phyloP scores from a whole-genome alignment of 2,797 vertebrate species.

The Tokudaia tokunoshimensis region DNA sequence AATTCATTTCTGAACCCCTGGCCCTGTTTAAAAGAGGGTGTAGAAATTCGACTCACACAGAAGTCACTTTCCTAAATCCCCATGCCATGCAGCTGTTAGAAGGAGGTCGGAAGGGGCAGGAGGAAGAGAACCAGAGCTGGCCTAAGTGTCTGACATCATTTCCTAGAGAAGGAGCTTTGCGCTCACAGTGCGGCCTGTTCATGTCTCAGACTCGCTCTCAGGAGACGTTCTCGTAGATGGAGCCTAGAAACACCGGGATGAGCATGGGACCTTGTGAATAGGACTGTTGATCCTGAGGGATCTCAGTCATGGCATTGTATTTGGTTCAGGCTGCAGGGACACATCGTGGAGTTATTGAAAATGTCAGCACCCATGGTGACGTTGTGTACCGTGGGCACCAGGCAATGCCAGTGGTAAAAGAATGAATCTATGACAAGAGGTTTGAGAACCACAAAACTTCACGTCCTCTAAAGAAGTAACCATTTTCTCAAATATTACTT shows the following conservation, averaged over 20 bases:
- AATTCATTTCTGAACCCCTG: background rate
- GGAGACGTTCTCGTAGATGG: background rate
- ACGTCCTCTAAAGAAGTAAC: background rate
- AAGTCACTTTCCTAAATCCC: constrained; percentile 31
- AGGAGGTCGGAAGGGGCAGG: background rate
- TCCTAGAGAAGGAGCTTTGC: constrained; percentile 13
- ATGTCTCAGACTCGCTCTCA: background rate
- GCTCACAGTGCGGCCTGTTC: background rate
- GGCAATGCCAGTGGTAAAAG: background rate
- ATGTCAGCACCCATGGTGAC: background rate
- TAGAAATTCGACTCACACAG: background rate
- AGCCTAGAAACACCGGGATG: background rate
- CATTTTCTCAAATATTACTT: background rate
- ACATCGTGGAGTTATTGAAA: background rate
- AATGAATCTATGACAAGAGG: background rate
- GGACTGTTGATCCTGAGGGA: background rate
- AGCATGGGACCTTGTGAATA: background rate
- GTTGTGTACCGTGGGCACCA: background rate
- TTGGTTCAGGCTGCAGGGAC: background rate
- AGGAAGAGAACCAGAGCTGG: background rate
- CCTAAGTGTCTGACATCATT: background rate
- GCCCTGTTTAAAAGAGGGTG: background rate
- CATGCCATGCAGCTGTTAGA: background rate
- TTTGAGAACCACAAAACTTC: background rate
- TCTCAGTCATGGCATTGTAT: background rate